phyloP scores from a whole-genome alignment of 1,140 invertebrate species.

The Halesus radiatus region DNA sequence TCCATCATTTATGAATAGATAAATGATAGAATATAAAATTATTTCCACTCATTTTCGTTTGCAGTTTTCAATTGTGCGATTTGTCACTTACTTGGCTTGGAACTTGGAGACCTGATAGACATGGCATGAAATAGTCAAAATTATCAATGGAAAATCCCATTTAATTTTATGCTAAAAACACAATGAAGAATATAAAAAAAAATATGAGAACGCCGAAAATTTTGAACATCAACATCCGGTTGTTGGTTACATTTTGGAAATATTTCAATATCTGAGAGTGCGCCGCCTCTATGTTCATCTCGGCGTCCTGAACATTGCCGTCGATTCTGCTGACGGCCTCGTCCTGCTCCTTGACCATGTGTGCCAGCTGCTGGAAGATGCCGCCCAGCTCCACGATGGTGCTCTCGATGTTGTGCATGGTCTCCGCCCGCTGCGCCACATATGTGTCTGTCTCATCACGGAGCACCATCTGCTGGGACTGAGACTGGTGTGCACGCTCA shows the following conservation, averaged over 20 bases:
- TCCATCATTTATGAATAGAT: too few species aligned
- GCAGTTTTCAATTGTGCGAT: too few species aligned
- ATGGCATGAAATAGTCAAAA: background rate
- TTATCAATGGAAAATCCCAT: slow-evolving; percentile 22
- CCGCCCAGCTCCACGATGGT: slow-evolving; percentile 99
- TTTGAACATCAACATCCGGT: slow-evolving; percentile 99
- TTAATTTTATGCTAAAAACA: slow-evolving; percentile 85
- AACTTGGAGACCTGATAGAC: too few species aligned
- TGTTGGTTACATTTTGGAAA: slow-evolving; percentile 97
- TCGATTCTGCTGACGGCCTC: slow-evolving; percentile 99
- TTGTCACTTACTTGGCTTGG: background rate
- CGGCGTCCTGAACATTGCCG: slow-evolving; percentile 95
- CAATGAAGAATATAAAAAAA: slow-evolving; percentile 99
- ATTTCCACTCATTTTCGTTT: too few species aligned
- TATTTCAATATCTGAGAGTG: slow-evolving; percentile 98
- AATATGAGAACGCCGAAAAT: slow-evolving; percentile 98
- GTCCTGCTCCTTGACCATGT: slow-evolving; percentile 99
- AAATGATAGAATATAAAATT: too few species aligned
- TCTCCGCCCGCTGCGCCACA: slow-evolving; percentile 92
- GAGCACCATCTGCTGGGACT: slow-evolving; percentile 77
- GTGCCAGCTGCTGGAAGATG: slow-evolving; percentile 97
- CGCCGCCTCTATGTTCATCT: slow-evolving; percentile 97
- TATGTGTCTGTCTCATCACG: slow-evolving; percentile 92
- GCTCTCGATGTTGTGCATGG: slow-evolving; percentile 99
- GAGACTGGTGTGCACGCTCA: slow-evolving; percentile 64